These are phyloP conservation scores for Sebastes cheni DNA, from an alignment of 2,797 vertebrate species.

Conservation along the genomic window DNA sequence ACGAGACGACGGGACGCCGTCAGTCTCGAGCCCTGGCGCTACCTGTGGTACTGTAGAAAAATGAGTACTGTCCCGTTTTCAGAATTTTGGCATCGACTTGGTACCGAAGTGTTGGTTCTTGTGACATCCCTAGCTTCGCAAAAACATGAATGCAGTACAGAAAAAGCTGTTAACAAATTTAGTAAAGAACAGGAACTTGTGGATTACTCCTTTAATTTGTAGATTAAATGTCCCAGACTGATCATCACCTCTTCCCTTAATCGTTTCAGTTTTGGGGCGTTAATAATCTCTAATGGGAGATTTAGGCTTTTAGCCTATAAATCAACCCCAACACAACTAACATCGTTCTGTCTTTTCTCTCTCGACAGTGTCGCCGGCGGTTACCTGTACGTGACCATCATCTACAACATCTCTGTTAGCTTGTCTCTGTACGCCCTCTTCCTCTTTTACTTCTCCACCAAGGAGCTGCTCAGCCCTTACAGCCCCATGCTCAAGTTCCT, in stretches of 20 bases:
- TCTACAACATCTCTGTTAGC: constrained; percentile 97
- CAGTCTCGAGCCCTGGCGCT: too few relatives aligned
- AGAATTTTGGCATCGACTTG: too few relatives aligned
- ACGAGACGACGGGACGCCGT: too few relatives aligned
- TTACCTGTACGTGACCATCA: constrained; percentile 95
- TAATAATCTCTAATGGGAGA: constrained; percentile 29
- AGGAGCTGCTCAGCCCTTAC: constrained; percentile 93
- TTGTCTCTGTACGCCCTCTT: constrained; percentile 96
- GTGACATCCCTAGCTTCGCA: too few relatives aligned
- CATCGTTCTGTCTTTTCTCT: background rate
- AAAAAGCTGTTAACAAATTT: background rate
- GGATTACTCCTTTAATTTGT: constrained; percentile 2
- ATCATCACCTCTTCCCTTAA: background rate
- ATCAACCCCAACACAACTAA: background rate
- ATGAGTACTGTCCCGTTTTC: too few relatives aligned
- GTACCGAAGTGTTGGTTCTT: too few relatives aligned
- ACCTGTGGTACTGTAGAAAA: too few relatives aligned
- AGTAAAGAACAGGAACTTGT: background rate
- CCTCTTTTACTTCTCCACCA: constrained; percentile 95
- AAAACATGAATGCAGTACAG: background rate
- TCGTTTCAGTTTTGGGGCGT: background rate
- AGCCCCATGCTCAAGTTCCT: constrained; percentile 97
- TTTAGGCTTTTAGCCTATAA: background rate
- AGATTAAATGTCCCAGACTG: background rate
- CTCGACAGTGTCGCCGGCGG: constrained; percentile 88